These are phyloP conservation scores for Oreonectes daqikongensis DNA, from an alignment of 2,797 vertebrate genomes.

Conservation along the genomic window DNA sequence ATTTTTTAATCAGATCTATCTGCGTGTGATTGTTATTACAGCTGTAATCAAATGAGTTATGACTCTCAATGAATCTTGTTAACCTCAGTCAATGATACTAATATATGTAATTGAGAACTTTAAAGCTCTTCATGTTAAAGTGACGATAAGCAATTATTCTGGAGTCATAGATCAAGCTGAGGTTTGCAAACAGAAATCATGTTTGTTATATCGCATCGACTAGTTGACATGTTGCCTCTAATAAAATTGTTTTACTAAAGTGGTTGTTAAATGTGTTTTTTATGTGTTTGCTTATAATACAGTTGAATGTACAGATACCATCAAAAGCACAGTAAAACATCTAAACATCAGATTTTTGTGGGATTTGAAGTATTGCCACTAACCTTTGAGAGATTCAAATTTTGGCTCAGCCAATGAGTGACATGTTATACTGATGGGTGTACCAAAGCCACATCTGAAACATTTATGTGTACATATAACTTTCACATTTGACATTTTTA, in stretches of 20 bases:
- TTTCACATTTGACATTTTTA: too few relatives aligned
- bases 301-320: too few relatives aligned
- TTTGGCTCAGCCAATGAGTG: too few relatives aligned
- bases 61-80: conserved; percentile 63
- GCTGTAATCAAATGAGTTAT: conserved; percentile 42
- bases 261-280: not conserved
- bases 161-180: not conserved
- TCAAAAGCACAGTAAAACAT: too few relatives aligned
- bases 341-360: too few relatives aligned
- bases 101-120: conserved; percentile 38
- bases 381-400: too few relatives aligned
- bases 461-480: too few relatives aligned
- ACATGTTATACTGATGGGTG: too few relatives aligned
- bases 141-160: conserved; percentile 32
- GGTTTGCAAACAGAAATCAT: conserved; percentile 18
- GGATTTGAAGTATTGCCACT: too few relatives aligned
- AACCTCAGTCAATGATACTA: conserved; percentile 64
- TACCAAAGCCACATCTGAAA: too few relatives aligned
- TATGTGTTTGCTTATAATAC: too few relatives aligned
- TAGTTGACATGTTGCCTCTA: not conserved
- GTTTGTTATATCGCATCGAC: not conserved
- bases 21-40: conserved; percentile 71
- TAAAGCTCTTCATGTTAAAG: conserved; percentile 25
- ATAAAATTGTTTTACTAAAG: not conserved
- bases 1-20: conserved; percentile 65